Base-by-base conservation (phyloP, 2,888 invertebrate genomes). In the Aleiodes testaceus region DNA sequence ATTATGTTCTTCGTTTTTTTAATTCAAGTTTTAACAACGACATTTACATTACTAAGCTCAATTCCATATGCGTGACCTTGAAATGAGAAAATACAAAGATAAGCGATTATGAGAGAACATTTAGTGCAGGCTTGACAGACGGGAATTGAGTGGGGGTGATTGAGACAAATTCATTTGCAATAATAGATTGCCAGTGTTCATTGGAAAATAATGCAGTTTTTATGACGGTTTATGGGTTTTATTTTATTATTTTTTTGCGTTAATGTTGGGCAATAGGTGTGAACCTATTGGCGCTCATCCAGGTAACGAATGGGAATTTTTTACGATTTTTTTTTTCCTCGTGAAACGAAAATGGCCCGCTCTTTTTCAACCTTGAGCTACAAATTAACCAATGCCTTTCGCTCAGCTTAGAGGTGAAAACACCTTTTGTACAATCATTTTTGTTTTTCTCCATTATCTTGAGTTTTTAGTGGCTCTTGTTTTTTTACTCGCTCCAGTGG, bases 341-440 rank as follows among this genome's bases (percentile, higher is more conserved):
- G 18, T 80, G 73, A 79, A 82, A 81, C 81, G 73, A 79, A 82
- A 81, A 79, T 77, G 26, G n/a, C 78, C 77, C 79, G 71, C 71
- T 69, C 69, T 79, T 80, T 74, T 77, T 66, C 77, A 83, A 79
- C 84, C 84, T 84, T 83, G 84, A 80, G 76, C 82, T 77, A 82
- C 75, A 82, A 82, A 63, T 69, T 72, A 72, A 79, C 78, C 74
- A 66, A 79, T 74, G 66, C 80, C 81, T 83, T 82, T 83, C 81
- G 50, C 16, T 22, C 26, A 55, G 36, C 55, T 30, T 12, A 30
- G n/a, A 49, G 16, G 16, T 16, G 49, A 45, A 5, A 3, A 45
- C 7, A n/a, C n/a, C n/a, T 7, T 45, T 45, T 49, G n/a, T 14
- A 49, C 16, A 49, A 16, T 16, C n/a, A 16, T 14, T 49, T n/a